Evolutionary conservation across 2,888 invertebrate species (phyloP).

Genomic region (Druceiella hillmani): DNA sequence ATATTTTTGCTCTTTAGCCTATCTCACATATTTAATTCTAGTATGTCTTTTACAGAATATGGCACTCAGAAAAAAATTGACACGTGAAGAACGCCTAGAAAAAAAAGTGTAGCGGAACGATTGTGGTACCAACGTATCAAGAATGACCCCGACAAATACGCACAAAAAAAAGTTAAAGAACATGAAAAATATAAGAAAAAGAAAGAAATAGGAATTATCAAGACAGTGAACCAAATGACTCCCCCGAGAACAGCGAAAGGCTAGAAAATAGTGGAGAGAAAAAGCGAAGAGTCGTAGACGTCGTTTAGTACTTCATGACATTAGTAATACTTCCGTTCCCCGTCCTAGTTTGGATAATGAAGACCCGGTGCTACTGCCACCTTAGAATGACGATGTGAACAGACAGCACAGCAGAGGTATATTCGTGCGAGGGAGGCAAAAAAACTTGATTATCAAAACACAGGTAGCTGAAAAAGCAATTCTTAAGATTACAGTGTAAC

Average conservation of each 20-base stretch:
- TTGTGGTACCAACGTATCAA: constrained; percentile 10
- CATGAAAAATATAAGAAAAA: neutral
- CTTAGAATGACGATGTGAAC: constrained; percentile 11
- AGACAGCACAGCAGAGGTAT: constrained; percentile 13
- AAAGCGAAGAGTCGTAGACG: constrained; percentile 19
- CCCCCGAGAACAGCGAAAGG: constrained; percentile 17
- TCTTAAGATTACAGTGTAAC: constrained; percentile 13
- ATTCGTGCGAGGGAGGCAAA: constrained; percentile 11
- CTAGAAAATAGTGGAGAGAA: constrained; percentile 19
- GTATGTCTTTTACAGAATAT: constrained; percentile 1
- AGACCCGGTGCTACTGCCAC: constrained; percentile 11
- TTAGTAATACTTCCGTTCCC: constrained; percentile 7
- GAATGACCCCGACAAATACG: constrained; percentile 2
- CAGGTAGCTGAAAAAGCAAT: constrained; percentile 12
- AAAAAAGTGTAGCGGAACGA: constrained; percentile 8
- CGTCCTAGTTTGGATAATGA: constrained; percentile 9
- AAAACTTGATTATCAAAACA: constrained; percentile 14
- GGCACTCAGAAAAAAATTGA: neutral
- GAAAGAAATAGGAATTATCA: constrained; percentile 1
- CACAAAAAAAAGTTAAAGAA: no score
- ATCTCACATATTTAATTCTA: no score
- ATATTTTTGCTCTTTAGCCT: no score
- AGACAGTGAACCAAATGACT: constrained; percentile 18
- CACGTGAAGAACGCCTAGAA: neutral
- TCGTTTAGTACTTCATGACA: constrained; percentile 17